Evolutionary conservation across 2,797 vertebrate genomes (phyloP), one percentile per base, ranked within the genome.

Genomic region (Syndactyla subalaris): DNA sequence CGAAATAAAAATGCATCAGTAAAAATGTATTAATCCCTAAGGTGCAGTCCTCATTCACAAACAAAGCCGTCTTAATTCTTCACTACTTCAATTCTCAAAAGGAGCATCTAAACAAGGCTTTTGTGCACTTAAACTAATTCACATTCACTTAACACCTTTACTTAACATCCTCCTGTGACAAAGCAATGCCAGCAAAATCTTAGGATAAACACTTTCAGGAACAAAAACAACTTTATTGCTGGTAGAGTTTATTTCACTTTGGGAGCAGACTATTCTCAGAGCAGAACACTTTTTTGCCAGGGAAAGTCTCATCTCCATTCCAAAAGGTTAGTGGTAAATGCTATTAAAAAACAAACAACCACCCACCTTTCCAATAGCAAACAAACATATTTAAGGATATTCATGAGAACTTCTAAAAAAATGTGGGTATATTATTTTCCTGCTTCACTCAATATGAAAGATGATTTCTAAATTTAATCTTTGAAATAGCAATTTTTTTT

Each of bases 11-110:
- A 93, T 51, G 62, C 76, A 92, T 22, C 92, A 70, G 51, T 85
- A 91, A 80, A 88, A 94, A 81, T 14, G 79, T 65, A 92, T 91
- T 92, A 94, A 85, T 92, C 91, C 73, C 95, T 67, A 45, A 48
- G 63, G 88, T 67, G 41, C 58, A 71, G 74, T 81, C 46, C 73
- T 95, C 88, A 93, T 94, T 95, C 87, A 93, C 68, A 93, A 93
- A 72, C 82, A 92, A 93, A 95, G 32, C 77, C 85, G 85, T 84
- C 92, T 88, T 88, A 94, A 93, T 95, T 94, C 89, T 88, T 86
- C n/a, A 21, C 70, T 85, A 55, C 48, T 93, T 94, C 88, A 87
- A 74, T 75, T 94, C 88, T 73, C 85, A 73, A 85, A 89, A 93
- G 80, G 43, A 95, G 66, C 91, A 88, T 43, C 89, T 62, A 89